Evolutionary conservation across 2,113 vertebrate genomes (phyloP).

Genomic region (Stomatorhinus ivindoensis): DNA sequence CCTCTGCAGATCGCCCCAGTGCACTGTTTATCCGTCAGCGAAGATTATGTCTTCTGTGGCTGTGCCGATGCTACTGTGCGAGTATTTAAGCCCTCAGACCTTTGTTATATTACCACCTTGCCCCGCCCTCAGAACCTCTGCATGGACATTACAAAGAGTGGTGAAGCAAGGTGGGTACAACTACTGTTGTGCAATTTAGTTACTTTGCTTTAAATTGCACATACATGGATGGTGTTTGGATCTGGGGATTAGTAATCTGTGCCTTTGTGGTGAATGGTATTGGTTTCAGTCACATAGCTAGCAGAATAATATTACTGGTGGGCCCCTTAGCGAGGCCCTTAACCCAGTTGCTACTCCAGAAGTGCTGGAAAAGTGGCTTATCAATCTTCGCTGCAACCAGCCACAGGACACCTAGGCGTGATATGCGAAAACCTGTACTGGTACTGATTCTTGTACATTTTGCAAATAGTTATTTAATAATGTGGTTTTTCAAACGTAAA

Average conservation of each 20-base stretch:
- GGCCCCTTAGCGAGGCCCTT: not conserved
- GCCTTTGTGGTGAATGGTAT: not conserved
- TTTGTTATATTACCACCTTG: conserved; percentile 66
- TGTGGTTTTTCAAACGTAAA: not conserved
- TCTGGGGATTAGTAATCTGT: not conserved
- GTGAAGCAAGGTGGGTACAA: conserved; percentile 49
- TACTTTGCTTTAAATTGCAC: not conserved
- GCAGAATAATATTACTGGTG: not conserved
- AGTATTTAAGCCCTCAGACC: conserved; percentile 58
- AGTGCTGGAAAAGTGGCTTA: not conserved
- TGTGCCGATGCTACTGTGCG: conserved; percentile 70
- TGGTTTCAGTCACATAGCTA: not conserved
- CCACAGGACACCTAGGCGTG: not conserved
- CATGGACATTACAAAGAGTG: conserved; percentile 49
- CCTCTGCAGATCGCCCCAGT: conserved; percentile 59
- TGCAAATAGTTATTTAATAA: not conserved
- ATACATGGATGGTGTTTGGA: not conserved
- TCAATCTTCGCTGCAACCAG: not conserved
- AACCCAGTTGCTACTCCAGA: not conserved
- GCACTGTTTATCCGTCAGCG: conserved; percentile 60
- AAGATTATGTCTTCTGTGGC: conserved; percentile 73
- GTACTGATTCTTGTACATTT: not conserved
- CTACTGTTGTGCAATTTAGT: not conserved
- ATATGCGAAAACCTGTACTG: not conserved
- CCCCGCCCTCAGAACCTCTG: conserved; percentile 71